Evolutionary conservation across 2,797 vertebrate species (phyloP).

Genomic region (Myotis planiceps): DNA sequence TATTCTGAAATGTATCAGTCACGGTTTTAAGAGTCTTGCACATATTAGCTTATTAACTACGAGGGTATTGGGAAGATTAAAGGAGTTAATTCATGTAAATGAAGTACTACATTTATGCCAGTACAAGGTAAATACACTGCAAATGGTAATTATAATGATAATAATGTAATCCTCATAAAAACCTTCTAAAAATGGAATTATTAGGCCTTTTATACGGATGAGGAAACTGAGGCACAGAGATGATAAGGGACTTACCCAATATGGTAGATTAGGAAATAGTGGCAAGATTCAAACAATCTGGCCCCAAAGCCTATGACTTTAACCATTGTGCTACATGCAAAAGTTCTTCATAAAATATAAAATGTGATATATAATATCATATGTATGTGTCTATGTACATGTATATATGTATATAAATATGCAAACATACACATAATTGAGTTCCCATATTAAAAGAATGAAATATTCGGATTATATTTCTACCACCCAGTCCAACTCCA

Average conservation of each 20-base stretch:
- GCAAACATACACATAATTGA: background rate
- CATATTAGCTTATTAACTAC: slow-evolving; percentile 14
- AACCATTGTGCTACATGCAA: background rate
- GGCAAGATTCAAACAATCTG: background rate
- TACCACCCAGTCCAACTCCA: slow-evolving; percentile 42
- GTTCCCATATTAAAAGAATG: slow-evolving; percentile 41
- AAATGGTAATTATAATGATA: background rate
- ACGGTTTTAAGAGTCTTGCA: background rate
- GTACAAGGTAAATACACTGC: background rate
- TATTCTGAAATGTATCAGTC: slow-evolving; percentile 15
- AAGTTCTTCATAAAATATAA: background rate
- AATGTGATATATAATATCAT: background rate
- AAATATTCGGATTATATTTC: slow-evolving; percentile 41
- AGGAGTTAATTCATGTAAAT: slow-evolving; percentile 33
- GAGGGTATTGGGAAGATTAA: background rate
- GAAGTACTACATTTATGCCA: background rate
- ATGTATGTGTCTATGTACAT: background rate
- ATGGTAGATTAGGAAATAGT: background rate
- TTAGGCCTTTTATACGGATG: background rate
- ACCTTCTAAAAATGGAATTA: background rate
- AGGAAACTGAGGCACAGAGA: slow-evolving; percentile 38
- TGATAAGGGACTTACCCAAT: background rate
- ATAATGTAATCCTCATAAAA: background rate
- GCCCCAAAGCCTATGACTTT: background rate
- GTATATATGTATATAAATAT: background rate